These are phyloP conservation scores for Cryptophagus acutangulus DNA, from an alignment of 2,888 invertebrate genomes.

Conservation along the genomic window DNA sequence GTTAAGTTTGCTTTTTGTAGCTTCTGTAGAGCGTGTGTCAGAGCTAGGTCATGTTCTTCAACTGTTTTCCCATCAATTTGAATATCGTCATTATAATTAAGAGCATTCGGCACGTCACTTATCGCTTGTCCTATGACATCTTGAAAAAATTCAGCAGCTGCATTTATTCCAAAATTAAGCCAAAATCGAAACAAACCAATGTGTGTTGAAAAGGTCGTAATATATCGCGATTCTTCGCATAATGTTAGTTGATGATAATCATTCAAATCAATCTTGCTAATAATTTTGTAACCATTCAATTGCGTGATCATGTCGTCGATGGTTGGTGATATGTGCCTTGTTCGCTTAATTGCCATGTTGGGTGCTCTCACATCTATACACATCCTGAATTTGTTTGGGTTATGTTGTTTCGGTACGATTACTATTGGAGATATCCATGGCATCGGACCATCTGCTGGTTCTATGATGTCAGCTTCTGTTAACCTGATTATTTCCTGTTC, in stretches of 20 bases:
- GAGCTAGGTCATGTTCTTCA: too few relatives aligned
- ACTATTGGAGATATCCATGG: constrained; percentile 27
- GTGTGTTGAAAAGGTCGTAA: constrained; percentile 40
- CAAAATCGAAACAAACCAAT: too few relatives aligned
- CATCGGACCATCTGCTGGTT: constrained; percentile 18
- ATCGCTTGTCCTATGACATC: too few relatives aligned
- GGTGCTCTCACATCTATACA: constrained; percentile 24
- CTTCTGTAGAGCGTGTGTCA: too few relatives aligned
- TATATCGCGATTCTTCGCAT: constrained; percentile 27
- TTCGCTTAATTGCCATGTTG: constrained; percentile 20
- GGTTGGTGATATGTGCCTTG: constrained; percentile 18
- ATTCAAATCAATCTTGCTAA: constrained; percentile 19
- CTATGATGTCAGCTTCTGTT: constrained; percentile 18
- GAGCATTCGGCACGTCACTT: too few relatives aligned
- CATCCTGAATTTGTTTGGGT: constrained; percentile 13
- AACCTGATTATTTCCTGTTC: constrained; percentile 16
- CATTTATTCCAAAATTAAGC: too few relatives aligned
- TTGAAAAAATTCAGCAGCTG: too few relatives aligned
- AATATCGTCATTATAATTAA: too few relatives aligned
- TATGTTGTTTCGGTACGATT: constrained; percentile 19
- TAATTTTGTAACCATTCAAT: constrained; percentile 16
- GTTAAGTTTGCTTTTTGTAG: too few relatives aligned
- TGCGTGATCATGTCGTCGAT: constrained; percentile 14
- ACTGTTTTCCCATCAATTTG: too few relatives aligned
- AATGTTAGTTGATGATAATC: constrained; percentile 40